Evolutionary conservation across 2,888 invertebrate species (phyloP).

Genomic region (Eristalis arbustorum): DNA sequence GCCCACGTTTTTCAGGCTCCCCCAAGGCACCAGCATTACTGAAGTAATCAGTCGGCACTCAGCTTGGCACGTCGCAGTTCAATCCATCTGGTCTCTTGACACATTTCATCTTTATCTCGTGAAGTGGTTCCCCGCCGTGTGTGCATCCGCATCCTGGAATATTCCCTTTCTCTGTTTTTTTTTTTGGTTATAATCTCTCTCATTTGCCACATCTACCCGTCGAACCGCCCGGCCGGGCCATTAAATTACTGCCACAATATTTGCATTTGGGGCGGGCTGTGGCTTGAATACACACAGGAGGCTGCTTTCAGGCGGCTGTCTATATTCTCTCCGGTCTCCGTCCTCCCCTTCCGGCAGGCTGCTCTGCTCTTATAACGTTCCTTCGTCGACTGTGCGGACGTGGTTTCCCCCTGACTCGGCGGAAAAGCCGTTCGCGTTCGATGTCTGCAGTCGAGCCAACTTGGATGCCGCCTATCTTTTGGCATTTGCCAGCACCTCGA

Average conservation of each 20-base stretch:
- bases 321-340: not conserved
- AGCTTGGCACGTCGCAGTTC: not conserved
- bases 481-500: conserved; percentile 31
- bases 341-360: not conserved
- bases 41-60: not conserved
- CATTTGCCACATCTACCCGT: conserved; percentile 8
- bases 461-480: conserved; percentile 50
- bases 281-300: conserved; percentile 33
- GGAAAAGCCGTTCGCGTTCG: not conserved
- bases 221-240: not conserved
- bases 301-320: not conserved
- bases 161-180: not conserved
- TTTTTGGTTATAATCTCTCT: conserved; percentile 29
- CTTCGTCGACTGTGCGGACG: not conserved
- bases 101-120: conserved; percentile 39
- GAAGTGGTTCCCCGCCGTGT: conserved; percentile 42
- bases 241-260: conserved; percentile 44
- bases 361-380: conserved; percentile 25
- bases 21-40: too few species aligned
- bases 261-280: conserved; percentile 40
- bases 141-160: conserved; percentile 14
- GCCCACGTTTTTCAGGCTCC: not conserved
- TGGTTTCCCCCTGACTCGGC: conserved; percentile 2
- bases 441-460: conserved; percentile 1
- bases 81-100: conserved; percentile 18